These are phyloP conservation scores for Pectinophora gossypiella DNA, from an alignment of 1,140 invertebrate genomes.

Conservation along the genomic window DNA sequence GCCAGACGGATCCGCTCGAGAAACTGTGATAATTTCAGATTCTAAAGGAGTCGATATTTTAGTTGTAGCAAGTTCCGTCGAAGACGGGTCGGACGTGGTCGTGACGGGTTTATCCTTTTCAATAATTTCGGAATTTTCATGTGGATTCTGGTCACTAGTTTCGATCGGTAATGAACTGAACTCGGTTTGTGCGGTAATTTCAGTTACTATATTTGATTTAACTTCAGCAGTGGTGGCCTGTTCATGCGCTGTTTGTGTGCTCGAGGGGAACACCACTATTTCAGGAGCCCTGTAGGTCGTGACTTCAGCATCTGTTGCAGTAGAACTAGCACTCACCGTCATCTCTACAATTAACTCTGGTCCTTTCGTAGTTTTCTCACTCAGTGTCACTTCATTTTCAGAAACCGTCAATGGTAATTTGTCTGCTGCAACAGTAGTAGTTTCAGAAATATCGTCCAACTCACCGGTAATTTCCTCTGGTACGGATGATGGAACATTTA, in stretches of 20 bases:
- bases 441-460: slow-evolving; percentile 24
- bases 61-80: slow-evolving; percentile 20
- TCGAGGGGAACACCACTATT: slow-evolving; percentile 6
- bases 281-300: slow-evolving; percentile 5
- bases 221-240: slow-evolving; percentile 33
- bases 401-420: not conserved
- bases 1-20: slow-evolving; percentile 20
- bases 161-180: slow-evolving; percentile 61
- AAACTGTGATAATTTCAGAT: slow-evolving; percentile 33
- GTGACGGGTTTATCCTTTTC: slow-evolving; percentile 31
- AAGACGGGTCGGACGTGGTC: slow-evolving; percentile 27
- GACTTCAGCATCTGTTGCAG: slow-evolving; percentile 8
- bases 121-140: slow-evolving; percentile 40
- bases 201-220: slow-evolving; percentile 44
- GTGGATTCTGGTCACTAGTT: slow-evolving; percentile 67
- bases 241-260: slow-evolving; percentile 19
- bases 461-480: slow-evolving; percentile 28
- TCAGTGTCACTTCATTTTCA: not conserved
- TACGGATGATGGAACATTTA: slow-evolving; percentile 42
- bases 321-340: not conserved
- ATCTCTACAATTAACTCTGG: not conserved
- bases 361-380: not conserved
- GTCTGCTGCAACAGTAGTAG: not conserved
- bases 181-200: slow-evolving; percentile 53
- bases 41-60: slow-evolving; percentile 24